Percentiles rank a stretch among this genome's conserved stretches.
Conservation (phyloP, 2,797 vertebrate genomes). For the Botia kubotai region DNA sequence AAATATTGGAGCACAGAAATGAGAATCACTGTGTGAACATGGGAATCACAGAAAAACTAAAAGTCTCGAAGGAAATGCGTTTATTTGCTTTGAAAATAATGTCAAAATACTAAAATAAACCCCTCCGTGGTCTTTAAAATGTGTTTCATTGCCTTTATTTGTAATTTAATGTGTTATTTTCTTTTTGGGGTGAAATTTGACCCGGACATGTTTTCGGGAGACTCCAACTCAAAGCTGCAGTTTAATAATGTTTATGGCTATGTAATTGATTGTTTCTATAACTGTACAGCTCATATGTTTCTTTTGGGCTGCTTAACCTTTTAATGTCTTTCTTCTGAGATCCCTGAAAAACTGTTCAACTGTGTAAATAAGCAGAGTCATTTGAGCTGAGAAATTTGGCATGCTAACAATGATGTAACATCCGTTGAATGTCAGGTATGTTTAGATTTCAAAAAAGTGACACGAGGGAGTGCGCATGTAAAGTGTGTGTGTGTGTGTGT, state of each 20-base stretch:
- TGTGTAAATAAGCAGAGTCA: neutral
- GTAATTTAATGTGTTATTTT: neutral
- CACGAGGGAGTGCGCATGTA: conserved; percentile 33
- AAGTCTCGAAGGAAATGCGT: too few relatives aligned
- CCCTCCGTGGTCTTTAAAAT: too few relatives aligned
- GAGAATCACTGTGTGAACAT: too few relatives aligned
- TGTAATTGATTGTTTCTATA: neutral
- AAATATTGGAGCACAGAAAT: too few relatives aligned
- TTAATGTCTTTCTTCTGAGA: neutral
- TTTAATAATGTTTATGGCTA: neutral
- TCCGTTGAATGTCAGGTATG: conserved; percentile 11
- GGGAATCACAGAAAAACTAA: too few relatives aligned
- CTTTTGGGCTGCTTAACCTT: neutral
- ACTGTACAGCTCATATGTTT: neutral
- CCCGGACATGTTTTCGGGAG: neutral
- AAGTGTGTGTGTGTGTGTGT: conserved; percentile 59
- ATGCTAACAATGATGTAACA: neutral
- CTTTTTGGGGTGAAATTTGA: neutral
- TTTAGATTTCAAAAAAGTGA: conserved; percentile 35
- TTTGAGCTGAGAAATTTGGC: neutral
- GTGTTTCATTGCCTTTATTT: too few relatives aligned
- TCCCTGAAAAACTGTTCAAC: too few relatives aligned
- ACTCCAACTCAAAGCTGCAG: too few relatives aligned
- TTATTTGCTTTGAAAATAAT: too few relatives aligned
- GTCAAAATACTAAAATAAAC: too few relatives aligned